phyloP scores from a whole-genome alignment of 2,113 vertebrate species.

The Pachycephala philippinensis region DNA sequence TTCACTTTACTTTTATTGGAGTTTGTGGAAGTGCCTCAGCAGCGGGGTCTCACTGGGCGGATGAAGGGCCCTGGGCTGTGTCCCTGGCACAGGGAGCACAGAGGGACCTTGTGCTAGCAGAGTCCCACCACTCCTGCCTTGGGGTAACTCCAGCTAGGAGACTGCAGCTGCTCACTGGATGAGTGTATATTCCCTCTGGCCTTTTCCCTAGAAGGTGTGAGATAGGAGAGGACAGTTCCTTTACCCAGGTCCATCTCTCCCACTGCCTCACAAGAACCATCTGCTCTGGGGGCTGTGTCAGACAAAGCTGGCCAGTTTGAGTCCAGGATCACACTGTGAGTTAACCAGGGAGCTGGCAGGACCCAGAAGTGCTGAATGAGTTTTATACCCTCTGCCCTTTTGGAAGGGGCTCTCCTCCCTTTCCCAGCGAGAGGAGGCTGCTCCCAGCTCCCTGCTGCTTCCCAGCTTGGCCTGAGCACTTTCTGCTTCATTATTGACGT shows the following conservation, averaged over 20 bases:
- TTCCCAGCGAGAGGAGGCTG: neutral
- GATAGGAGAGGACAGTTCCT: neutral
- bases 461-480: neutral
- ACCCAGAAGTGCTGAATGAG: neutral
- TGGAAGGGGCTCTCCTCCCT: neutral
- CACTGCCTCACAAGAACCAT: neutral
- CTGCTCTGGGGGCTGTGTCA: neutral
- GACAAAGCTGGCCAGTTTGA: neutral
- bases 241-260: neutral
- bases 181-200: neutral
- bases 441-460: neutral
- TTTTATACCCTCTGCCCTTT: neutral
- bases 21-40: neutral
- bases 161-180: neutral
- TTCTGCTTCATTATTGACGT: fast-evolving
- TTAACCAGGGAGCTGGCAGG: neutral
- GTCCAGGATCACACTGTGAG: neutral
- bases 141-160: neutral
- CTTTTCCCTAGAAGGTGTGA: neutral
- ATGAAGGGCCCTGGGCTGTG: neutral
- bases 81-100: neutral
- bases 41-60: fast-evolving
- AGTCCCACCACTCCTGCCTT: neutral
- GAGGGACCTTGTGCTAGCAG: fast-evolving
- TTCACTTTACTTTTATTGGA: neutral